phyloP scores from a whole-genome alignment of 2,797 vertebrate genomes.

The Silurus aristotelis region DNA sequence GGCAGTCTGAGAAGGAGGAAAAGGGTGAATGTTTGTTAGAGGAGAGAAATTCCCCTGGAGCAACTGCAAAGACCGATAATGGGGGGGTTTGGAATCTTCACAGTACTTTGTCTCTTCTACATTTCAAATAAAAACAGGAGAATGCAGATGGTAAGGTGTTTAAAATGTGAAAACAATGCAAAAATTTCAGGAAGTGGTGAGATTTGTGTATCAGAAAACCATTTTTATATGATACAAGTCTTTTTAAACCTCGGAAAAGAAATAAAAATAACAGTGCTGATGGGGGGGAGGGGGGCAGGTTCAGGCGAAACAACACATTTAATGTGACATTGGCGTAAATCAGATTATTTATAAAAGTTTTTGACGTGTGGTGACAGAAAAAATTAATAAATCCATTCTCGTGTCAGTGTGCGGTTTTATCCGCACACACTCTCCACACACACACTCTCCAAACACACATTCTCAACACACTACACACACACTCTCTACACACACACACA shows the following conservation, averaged over 20 bases:
- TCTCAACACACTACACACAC: too few relatives aligned
- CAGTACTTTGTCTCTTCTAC: slow-evolving; percentile 41
- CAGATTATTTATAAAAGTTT: background rate
- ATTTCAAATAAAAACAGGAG: slow-evolving; percentile 60
- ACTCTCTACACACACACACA: too few relatives aligned
- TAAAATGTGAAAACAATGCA: slow-evolving; percentile 3
- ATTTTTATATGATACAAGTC: background rate
- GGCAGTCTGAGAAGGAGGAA: slow-evolving; percentile 69
- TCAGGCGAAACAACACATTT: too few relatives aligned
- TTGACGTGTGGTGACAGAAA: slow-evolving; percentile 46
- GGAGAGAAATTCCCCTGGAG: slow-evolving; percentile 71
- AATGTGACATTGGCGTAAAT: slow-evolving; percentile 61
- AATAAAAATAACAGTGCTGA: background rate
- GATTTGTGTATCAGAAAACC: background rate
- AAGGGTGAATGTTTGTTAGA: slow-evolving; percentile 67
- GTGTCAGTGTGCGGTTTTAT: too few relatives aligned
- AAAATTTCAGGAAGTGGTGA: background rate
- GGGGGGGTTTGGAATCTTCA: slow-evolving; percentile 62
- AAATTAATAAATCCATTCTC: too few relatives aligned
- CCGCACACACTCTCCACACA: too few relatives aligned
- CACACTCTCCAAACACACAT: too few relatives aligned
- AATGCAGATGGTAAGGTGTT: slow-evolving; percentile 68
- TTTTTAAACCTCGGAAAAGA: background rate
- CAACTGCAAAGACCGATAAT: slow-evolving; percentile 70
- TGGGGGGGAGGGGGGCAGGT: too few relatives aligned